These are phyloP conservation scores for Sebastes oblongus DNA, from an alignment of 2,797 vertebrate genomes.

Conservation along the genomic window DNA sequence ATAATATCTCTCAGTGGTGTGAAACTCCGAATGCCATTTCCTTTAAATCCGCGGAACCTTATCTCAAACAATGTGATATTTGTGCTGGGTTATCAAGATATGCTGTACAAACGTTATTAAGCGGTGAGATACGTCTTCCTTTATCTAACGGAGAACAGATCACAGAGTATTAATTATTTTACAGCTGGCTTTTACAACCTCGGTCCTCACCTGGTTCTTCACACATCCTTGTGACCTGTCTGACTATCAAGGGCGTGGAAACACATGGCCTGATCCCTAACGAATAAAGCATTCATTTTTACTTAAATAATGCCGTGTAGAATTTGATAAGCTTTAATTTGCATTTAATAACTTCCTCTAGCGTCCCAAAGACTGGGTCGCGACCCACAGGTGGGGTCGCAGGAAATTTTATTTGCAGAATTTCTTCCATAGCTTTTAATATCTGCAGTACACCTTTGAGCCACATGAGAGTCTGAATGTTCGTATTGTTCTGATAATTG, in stretches of 20 bases:
- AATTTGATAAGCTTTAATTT: not conserved
- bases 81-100: slow-evolving; percentile 18
- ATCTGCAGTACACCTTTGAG: too few species aligned
- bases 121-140: not conserved
- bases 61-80: slow-evolving; percentile 40
- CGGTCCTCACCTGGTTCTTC: not conserved
- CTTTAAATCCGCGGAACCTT: slow-evolving; percentile 16
- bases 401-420: too few species aligned
- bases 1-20: slow-evolving; percentile 22
- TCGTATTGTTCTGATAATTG: too few species aligned
- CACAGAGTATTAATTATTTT: slow-evolving; percentile 58
- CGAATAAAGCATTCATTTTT: not conserved
- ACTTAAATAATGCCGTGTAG: not conserved
- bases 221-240: slow-evolving; percentile 1
- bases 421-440: too few species aligned
- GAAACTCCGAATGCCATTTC: slow-evolving; percentile 17
- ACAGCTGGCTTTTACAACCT: slow-evolving; percentile 41
- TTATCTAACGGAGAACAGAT: slow-evolving; percentile 43
- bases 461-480: too few species aligned
- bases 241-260: not conserved
- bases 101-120: slow-evolving; percentile 43
- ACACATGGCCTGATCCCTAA: not conserved
- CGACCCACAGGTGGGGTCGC: too few species aligned
- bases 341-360: not conserved
- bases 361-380: too few species aligned